Evolutionary conservation across 1,140 invertebrate genomes (phyloP).

Genomic region (Helicoverpa zea): DNA sequence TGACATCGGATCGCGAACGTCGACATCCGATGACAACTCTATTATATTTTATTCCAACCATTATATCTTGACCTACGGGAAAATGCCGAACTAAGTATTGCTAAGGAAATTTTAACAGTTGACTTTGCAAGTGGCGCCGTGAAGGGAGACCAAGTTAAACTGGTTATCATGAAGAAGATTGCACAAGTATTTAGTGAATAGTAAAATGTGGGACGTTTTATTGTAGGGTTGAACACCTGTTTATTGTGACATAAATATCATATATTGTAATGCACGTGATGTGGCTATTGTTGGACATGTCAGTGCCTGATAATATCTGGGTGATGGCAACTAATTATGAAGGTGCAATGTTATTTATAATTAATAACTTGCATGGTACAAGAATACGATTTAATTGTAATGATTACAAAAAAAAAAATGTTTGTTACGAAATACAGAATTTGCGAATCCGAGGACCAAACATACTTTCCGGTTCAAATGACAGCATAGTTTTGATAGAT

Average conservation of each 20-base stretch:
- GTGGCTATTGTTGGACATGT: background rate
- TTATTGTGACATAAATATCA: background rate
- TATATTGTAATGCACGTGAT: background rate
- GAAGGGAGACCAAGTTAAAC: background rate
- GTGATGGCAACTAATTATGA: background rate
- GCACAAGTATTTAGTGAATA: slow-evolving; percentile 6
- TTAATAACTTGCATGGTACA: too few species aligned
- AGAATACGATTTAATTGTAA: too few species aligned
- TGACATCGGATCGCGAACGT: slow-evolving; percentile 5
- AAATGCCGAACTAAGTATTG: background rate
- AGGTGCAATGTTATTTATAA: background rate
- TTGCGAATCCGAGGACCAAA: too few species aligned
- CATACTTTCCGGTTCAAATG: too few species aligned
- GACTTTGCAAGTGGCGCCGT: background rate
- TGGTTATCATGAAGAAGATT: background rate
- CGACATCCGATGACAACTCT: slow-evolving; percentile 3
- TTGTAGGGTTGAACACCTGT: slow-evolving; percentile 13
- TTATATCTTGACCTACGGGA: background rate
- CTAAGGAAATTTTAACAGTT: background rate
- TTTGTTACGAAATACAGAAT: too few species aligned
- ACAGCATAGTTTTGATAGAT: too few species aligned
- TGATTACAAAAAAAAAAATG: too few species aligned
- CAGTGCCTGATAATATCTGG: background rate
- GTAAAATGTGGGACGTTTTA: background rate
- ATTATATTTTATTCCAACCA: slow-evolving; percentile 21